A percentile compares a stretch with the other conserved stretches of the same genome.
Conservation (phyloP, 2,797 vertebrate species). For the Paguma larvata region DNA sequence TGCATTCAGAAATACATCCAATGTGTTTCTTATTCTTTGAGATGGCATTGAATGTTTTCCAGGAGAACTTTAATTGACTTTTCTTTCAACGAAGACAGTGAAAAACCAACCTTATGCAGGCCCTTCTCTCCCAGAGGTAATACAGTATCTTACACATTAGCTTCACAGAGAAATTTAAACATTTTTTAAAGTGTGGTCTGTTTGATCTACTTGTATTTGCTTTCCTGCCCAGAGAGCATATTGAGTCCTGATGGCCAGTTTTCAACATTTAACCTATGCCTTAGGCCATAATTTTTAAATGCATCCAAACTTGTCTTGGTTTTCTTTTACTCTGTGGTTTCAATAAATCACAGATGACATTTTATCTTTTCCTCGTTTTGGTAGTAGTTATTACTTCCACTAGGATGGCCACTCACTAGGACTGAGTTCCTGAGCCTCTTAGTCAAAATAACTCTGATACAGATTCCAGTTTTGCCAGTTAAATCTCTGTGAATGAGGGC, state of each 20-base stretch:
- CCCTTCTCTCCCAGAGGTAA: constrained; percentile 41
- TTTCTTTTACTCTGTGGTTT: constrained; percentile 10
- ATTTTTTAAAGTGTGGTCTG: constrained; percentile 48
- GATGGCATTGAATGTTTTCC: background rate
- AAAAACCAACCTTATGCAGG: background rate
- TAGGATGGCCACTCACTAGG: background rate
- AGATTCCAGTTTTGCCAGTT: background rate
- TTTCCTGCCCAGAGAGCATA: constrained; percentile 36
- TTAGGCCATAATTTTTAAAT: background rate
- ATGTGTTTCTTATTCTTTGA: constrained; percentile 13
- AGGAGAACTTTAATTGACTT: constrained; percentile 66
- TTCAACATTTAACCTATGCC: background rate
- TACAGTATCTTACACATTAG: background rate
- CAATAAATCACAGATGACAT: background rate
- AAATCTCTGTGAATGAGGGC: background rate
- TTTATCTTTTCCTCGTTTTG: background rate
- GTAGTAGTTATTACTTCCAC: background rate
- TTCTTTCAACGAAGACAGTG: constrained; percentile 63
- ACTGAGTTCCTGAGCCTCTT: background rate
- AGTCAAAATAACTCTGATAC: background rate
- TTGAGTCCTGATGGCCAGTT: background rate
- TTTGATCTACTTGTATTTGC: background rate
- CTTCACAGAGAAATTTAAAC: constrained; percentile 39
- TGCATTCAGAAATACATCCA: constrained; percentile 28
- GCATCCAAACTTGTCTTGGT: background rate